Percentiles rank a stretch among this genome's conserved stretches.
Conservation (phyloP, 2,113 vertebrate genomes). For the Parus major region DNA sequence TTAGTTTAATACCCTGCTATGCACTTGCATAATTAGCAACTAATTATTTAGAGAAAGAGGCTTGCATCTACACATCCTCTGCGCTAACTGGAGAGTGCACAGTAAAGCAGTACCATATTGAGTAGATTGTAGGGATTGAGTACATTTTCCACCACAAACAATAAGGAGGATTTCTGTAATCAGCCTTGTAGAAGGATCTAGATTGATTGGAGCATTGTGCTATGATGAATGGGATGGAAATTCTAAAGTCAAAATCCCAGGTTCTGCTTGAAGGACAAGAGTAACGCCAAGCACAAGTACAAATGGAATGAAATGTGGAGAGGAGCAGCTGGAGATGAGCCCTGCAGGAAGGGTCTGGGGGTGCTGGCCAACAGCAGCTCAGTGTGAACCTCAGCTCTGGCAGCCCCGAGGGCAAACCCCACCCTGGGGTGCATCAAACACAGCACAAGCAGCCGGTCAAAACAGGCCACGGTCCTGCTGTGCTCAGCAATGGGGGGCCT, state of each 20-base stretch:
- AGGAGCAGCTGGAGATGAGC: neutral
- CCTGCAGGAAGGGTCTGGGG: neutral
- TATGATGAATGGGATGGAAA: neutral
- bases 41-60: neutral
- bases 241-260: neutral
- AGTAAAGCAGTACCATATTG: neutral
- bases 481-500: neutral
- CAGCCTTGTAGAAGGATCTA: neutral
- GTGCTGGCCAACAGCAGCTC: neutral
- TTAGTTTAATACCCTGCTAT: neutral
- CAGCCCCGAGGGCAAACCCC: neutral
- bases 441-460: accelerated
- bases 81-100: neutral
- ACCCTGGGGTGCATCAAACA: neutral
- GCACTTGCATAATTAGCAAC: neutral
- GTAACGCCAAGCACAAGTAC: neutral
- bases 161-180: neutral
- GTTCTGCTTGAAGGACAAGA: neutral
- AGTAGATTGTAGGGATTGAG: neutral
- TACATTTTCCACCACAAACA: neutral
- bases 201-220: neutral
- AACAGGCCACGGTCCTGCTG: neutral
- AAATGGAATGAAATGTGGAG: neutral
- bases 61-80: neutral
- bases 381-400: accelerated